A percentile compares a stretch with the other conserved stretches of the same genome.
These are phyloP conservation scores for Mesorhabditis belari DNA, from an alignment of 2,888 invertebrate species.

Conservation along the genomic window DNA sequence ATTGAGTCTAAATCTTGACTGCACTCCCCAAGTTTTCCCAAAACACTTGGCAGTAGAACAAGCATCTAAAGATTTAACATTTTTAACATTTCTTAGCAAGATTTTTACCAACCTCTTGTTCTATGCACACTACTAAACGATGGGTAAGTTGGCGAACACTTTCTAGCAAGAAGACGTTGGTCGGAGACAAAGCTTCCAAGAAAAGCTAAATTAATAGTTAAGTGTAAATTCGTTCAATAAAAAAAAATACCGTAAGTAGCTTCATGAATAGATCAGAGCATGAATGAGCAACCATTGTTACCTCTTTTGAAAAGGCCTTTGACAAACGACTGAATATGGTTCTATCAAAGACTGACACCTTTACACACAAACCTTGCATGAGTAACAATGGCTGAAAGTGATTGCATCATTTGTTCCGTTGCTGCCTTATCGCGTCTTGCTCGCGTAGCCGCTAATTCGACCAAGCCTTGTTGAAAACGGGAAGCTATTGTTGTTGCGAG, in stretches of 20 bases:
- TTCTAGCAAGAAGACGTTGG: conserved; percentile 51
- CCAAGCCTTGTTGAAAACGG: conserved; percentile 24
- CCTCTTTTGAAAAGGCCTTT: conserved; percentile 61
- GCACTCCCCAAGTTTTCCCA: conserved; percentile 30
- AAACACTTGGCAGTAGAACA: conserved; percentile 58
- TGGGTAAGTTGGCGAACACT: conserved; percentile 58
- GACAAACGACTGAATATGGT: conserved; percentile 58
- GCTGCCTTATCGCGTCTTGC: no score
- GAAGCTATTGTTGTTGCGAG: conserved; percentile 27
- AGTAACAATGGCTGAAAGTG: conserved; percentile 59
- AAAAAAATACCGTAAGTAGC: conserved; percentile 58
- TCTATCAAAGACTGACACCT: conserved; percentile 42
- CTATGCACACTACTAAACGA: conserved; percentile 62
- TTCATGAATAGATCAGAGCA: conserved; percentile 59
- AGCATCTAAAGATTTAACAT: no score
- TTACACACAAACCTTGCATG: conserved; percentile 55
- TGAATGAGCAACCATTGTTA: conserved; percentile 59
- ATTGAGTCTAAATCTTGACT: conserved; percentile 47
- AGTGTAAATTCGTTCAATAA: background rate
- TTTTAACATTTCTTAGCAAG: no score
- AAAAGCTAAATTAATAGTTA: conserved; percentile 19
- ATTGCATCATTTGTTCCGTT: no score
- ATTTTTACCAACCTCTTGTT: no score
- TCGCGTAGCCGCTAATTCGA: conserved; percentile 18
- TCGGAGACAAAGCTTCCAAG: conserved; percentile 17